Conservation (phyloP, 2,113 vertebrate genomes). For the Pogona vitticeps region DNA sequence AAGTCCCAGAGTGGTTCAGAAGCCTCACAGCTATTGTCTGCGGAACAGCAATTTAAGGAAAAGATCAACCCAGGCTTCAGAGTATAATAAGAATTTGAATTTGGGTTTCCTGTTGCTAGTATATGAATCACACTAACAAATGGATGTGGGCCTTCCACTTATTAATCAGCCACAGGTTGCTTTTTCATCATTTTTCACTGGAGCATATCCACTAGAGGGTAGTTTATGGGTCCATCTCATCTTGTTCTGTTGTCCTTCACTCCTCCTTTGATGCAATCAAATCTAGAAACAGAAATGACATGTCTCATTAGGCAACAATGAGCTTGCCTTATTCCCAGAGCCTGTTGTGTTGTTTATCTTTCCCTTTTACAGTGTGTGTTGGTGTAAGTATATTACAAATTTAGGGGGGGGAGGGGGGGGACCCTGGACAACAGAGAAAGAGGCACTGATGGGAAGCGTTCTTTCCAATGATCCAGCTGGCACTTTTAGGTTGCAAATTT, state of each 20-base stretch:
- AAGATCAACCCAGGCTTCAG: not conserved
- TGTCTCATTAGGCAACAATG: not conserved
- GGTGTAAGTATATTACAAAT: not conserved
- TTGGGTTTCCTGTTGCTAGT: not conserved
- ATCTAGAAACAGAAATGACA: conserved; percentile 12
- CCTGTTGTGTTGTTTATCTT: not conserved
- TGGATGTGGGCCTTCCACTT: conserved; percentile 2
- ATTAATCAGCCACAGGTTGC: not conserved
- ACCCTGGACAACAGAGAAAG: not conserved
- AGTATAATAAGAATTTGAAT: not conserved
- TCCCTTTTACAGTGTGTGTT: not conserved
- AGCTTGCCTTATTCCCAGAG: not conserved
- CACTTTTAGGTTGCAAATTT: too few relatives aligned
- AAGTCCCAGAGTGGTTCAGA: too few relatives aligned
- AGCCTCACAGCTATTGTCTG: not conserved
- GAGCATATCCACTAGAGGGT: not conserved
- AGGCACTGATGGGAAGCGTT: not conserved
- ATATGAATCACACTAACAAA: not conserved
- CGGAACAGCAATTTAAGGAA: not conserved
- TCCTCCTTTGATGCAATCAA: not conserved
- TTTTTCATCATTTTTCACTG: not conserved
- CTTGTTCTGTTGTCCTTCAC: conserved; percentile 9
- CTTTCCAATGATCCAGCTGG: not conserved
- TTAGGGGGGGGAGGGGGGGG: too few relatives aligned
- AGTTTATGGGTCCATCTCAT: not conserved